Evolutionary conservation across 2,888 invertebrate species (phyloP), one percentile per base, ranked within the genome.

Genomic region (Drosophila subsilvestris): DNA sequence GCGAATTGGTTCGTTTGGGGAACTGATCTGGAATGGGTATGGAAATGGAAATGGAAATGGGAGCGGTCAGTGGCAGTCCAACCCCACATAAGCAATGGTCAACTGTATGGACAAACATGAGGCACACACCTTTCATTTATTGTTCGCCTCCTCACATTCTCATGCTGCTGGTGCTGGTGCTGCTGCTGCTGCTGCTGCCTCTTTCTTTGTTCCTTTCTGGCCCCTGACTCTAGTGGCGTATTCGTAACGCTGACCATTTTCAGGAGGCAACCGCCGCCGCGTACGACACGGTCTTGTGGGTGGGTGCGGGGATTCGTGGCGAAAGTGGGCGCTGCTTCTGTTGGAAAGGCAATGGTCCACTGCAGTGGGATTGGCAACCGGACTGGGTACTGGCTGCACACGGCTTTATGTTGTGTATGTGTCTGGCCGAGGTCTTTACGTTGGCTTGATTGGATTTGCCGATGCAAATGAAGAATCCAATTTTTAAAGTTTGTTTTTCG

Each of bases 401-500:
- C 74, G 80, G 80, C 78, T 88, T 86, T 86, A 75, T 88, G 88
- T 84, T 80, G 86, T 86, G 80, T 80, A 70, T 86, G 79, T 87
- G 80, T 82, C 80, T 86, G 88, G 84, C 60, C 63, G 75, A 55
- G 86, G 80, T 88, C 84, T 81, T 89, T 90, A 75, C 88, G 88
- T 80, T 85, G 89, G 89, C 88, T 89, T 89, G 89, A 89, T 89
- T 90, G 90, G 89, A 89, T 89, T 89, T 89, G 80, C 85, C 89
- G 86, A 88, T 89, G 89, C 90, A 89, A 89, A 90, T 88, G 90
- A 89, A 86, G 88, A 89, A 90, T 88, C 89, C 89, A 89, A 90
- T 89, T 89, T 89, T 90, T 89, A 80, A 89, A 90, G 89, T 90
- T 89, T 89, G 90, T 90, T 89, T 89, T 90, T 86, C 90, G 88